phyloP scores from a whole-genome alignment of 2,888 invertebrate genomes.

The Himalopsyche kuldschensis region DNA sequence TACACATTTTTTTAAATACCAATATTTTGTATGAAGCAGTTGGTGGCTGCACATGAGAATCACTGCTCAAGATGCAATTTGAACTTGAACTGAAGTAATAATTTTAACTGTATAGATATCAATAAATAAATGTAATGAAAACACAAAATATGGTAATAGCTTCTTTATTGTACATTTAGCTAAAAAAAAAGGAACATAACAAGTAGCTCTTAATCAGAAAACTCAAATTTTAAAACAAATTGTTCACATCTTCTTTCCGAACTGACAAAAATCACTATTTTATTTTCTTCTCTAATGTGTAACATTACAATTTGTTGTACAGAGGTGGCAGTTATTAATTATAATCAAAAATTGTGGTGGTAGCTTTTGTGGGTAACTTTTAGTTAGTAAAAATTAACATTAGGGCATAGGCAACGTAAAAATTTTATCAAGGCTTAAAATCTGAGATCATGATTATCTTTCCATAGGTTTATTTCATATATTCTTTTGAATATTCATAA shows the following conservation, averaged over 20 bases:
- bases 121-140: neutral
- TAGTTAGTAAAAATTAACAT: slow-evolving; percentile 25
- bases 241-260: slow-evolving; percentile 16
- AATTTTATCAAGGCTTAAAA: neutral
- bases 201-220: slow-evolving; percentile 36
- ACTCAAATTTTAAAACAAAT: slow-evolving; percentile 30
- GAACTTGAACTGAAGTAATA: too few species aligned
- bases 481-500: too few species aligned
- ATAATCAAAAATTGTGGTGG: slow-evolving; percentile 25
- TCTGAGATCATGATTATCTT: neutral
- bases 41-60: too few species aligned
- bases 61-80: too few species aligned
- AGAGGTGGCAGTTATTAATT: slow-evolving; percentile 37
- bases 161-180: slow-evolving; percentile 41
- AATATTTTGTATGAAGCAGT: too few species aligned
- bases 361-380: slow-evolving; percentile 29
- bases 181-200: slow-evolving; percentile 40
- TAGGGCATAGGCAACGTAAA: neutral
- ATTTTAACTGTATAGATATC: too few species aligned
- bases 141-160: slow-evolving; percentile 37
- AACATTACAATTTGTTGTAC: slow-evolving; percentile 30
- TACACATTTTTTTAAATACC: too few species aligned
- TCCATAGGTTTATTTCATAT: neutral
- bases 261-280: slow-evolving; percentile 13
- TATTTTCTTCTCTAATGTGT: slow-evolving; percentile 23